Evolutionary conservation across 1,140 invertebrate species (phyloP).

Genomic region (Drosophila tsacasi): DNA sequence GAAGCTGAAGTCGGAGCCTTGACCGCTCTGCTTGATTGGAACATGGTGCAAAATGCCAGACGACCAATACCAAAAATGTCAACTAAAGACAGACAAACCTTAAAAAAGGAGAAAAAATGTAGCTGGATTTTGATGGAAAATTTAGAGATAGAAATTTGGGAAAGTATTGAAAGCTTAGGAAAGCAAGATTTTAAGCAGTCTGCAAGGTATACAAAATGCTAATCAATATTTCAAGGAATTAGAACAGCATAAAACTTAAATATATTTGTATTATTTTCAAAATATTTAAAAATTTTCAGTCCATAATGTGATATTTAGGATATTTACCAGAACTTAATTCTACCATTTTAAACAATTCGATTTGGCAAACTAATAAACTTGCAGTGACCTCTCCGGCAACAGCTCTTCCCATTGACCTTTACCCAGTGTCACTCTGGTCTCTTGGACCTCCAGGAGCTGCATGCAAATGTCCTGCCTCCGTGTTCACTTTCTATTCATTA

Average conservation of each 20-base stretch:
- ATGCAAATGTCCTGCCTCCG: constrained; percentile 37
- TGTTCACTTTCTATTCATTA: constrained; percentile 55
- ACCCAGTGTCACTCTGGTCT: neutral
- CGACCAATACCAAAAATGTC: constrained; percentile 34
- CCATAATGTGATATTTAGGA: neutral
- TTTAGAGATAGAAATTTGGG: neutral
- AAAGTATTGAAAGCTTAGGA: neutral
- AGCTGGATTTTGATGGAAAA: neutral
- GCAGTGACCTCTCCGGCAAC: neutral
- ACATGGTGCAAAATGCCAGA: constrained; percentile 33
- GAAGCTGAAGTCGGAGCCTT: constrained; percentile 23
- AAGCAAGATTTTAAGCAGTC: fast-evolving
- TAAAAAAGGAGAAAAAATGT: neutral
- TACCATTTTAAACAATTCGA: neutral
- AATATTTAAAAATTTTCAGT: no score
- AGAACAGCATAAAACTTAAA: neutral
- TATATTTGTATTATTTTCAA: neutral
- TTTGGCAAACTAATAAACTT: neutral
- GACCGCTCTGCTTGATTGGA: constrained; percentile 39
- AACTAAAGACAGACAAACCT: constrained; percentile 9
- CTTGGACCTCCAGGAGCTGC: constrained; percentile 3
- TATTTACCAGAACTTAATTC: neutral
- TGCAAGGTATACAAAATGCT: neutral
- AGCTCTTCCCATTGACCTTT: constrained; percentile 5
- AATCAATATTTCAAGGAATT: no score